Evolutionary conservation across 2,888 invertebrate species (phyloP).

Genomic region (Pandemis cinnamomeana): DNA sequence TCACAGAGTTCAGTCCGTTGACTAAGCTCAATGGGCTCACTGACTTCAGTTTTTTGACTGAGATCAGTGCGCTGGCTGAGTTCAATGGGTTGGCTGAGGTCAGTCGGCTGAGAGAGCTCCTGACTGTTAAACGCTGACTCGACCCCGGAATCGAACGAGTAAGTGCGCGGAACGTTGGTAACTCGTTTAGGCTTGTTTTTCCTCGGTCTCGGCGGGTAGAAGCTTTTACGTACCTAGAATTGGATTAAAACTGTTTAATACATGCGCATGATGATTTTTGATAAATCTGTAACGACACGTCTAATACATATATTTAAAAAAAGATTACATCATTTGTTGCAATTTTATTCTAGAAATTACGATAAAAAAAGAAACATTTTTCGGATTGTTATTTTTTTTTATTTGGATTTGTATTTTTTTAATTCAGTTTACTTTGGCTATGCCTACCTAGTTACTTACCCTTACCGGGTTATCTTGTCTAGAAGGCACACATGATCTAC

Average conservation of each 20-base stretch:
- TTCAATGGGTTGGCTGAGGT: background rate
- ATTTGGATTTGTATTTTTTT: too few species aligned
- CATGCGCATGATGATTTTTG: background rate
- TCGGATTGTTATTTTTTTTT: too few species aligned
- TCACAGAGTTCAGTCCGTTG: background rate
- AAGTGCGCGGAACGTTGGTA: slow-evolving; percentile 34
- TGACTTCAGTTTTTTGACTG: slow-evolving; percentile 7
- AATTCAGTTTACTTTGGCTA: too few species aligned
- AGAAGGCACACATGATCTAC: too few species aligned
- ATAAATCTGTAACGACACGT: background rate
- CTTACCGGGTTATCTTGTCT: too few species aligned
- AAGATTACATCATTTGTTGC: background rate
- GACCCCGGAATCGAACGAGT: slow-evolving; percentile 37
- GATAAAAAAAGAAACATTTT: too few species aligned
- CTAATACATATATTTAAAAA: background rate
- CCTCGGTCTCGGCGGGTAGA: slow-evolving; percentile 87
- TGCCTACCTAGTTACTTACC: too few species aligned
- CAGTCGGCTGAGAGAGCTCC: slow-evolving; percentile 41
- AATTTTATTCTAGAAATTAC: background rate
- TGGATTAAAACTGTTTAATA: slow-evolving; percentile 36
- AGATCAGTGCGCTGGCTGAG: background rate
- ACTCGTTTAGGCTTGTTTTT: slow-evolving; percentile 59
- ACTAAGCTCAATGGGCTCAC: background rate
- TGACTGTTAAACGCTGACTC: slow-evolving; percentile 57
- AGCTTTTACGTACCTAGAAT: slow-evolving; percentile 87